Evolutionary conservation across 2,888 invertebrate species (phyloP).

Genomic region (Lamproptera curius): DNA sequence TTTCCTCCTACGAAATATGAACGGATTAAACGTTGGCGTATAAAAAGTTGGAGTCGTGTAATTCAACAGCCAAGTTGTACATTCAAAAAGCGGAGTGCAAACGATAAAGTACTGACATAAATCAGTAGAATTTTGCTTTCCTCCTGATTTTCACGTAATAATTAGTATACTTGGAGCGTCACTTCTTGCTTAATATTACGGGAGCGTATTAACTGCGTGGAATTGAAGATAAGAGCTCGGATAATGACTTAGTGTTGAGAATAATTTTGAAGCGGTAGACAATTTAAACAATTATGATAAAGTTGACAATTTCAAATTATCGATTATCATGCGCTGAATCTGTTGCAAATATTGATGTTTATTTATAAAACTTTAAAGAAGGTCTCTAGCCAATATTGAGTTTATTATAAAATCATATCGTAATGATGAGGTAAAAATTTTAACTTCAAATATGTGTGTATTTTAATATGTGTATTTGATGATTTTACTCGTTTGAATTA

Average conservation of each 20-base stretch:
- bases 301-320: too few species aligned
- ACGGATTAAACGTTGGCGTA: conserved; percentile 12
- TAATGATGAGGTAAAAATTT: too few species aligned
- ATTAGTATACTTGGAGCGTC: conserved; percentile 22
- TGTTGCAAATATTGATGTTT: too few species aligned
- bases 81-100: conserved; percentile 18
- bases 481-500: too few species aligned
- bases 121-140: conserved; percentile 25
- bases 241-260: conserved; percentile 4
- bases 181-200: conserved; percentile 20
- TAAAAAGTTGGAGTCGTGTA: conserved; percentile 11
- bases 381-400: too few species aligned
- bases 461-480: too few species aligned
- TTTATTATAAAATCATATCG: too few species aligned
- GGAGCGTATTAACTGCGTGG: conserved; percentile 14
- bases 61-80: conserved; percentile 12
- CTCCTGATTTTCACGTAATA: conserved; percentile 39
- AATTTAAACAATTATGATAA: background rate
- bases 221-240: conserved; percentile 15
- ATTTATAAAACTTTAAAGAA: too few species aligned
- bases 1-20: too few species aligned
- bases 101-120: conserved; percentile 23
- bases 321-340: too few species aligned
- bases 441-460: too few species aligned
- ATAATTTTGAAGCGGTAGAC: background rate